Evolutionary conservation across 2,888 invertebrate genomes (phyloP).

Genomic region (Thyatira batis): DNA sequence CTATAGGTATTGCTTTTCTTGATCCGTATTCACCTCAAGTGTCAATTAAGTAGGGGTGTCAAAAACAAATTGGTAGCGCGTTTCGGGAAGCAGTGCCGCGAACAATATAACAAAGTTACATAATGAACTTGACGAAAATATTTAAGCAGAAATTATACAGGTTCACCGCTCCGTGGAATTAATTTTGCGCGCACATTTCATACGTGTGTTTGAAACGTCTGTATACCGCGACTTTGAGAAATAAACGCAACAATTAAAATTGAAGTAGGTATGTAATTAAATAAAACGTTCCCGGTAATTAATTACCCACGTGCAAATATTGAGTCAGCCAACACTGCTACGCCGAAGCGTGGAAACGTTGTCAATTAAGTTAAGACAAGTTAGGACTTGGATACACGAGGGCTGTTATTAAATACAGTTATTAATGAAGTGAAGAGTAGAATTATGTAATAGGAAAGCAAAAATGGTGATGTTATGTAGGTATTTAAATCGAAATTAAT

Average conservation of each 20-base stretch:
- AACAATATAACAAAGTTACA: conserved; percentile 7
- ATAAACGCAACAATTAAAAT: conserved; percentile 21
- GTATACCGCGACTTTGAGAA: conserved; percentile 15
- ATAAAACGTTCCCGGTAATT: conserved; percentile 38
- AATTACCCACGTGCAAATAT: conserved; percentile 47
- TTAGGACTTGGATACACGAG: conserved; percentile 9
- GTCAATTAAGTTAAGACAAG: conserved; percentile 43
- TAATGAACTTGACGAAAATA: conserved; percentile 13
- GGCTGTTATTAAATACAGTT: background rate
- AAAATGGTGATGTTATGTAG: too few species aligned
- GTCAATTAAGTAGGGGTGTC: background rate
- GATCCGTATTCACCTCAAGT: conserved; percentile 15
- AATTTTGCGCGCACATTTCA: conserved; percentile 15
- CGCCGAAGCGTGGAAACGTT: conserved; percentile 28
- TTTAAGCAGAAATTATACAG: conserved; percentile 16
- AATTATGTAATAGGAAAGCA: too few species aligned
- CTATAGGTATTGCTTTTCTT: conserved; percentile 34
- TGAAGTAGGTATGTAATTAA: conserved; percentile 10
- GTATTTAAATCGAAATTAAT: too few species aligned
- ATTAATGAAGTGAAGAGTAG: background rate
- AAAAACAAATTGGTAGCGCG: background rate
- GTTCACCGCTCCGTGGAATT: conserved; percentile 11
- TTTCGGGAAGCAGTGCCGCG: background rate
- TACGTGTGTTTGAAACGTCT: conserved; percentile 10
- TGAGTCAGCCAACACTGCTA: conserved; percentile 21